phyloP scores from a whole-genome alignment of 2,113 vertebrate genomes.

The Eublepharis macularius region DNA sequence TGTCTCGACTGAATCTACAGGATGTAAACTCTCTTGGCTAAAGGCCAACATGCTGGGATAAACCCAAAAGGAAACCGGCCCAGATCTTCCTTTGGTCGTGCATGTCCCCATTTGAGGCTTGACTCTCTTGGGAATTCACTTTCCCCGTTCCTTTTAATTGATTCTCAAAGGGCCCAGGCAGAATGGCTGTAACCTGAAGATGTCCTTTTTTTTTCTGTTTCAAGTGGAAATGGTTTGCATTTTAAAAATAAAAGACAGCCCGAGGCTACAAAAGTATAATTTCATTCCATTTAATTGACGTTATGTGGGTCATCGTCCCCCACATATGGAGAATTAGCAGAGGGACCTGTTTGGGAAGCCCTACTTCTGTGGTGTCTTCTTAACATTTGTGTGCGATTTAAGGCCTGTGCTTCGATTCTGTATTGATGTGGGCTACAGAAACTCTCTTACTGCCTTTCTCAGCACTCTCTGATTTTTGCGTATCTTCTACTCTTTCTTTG shows the following conservation, averaged over 20 bases:
- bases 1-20: background rate
- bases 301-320: slow-evolving; percentile 71
- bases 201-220: slow-evolving; percentile 6
- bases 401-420: background rate
- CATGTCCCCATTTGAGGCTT: slow-evolving; percentile 22
- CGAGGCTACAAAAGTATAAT: slow-evolving; percentile 22
- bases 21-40: background rate
- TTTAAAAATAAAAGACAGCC: slow-evolving; percentile 14
- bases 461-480: no score
- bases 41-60: background rate
- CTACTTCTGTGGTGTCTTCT: slow-evolving; percentile 30
- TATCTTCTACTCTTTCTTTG: no score
- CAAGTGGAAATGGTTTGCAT: slow-evolving; percentile 10
- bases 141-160: background rate
- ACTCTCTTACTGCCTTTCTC: background rate
- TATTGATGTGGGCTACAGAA: no score
- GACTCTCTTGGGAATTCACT: background rate
- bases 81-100: background rate
- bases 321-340: slow-evolving; percentile 37
- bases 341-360: slow-evolving; percentile 32
- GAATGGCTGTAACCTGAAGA: background rate
- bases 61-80: background rate
- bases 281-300: slow-evolving; percentile 66
- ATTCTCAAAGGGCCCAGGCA: slow-evolving; percentile 18
- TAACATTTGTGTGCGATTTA: background rate